Percentiles rank a stretch among this genome's conserved stretches.
These are phyloP conservation scores for Hypothenemus hampei DNA, from an alignment of 1,140 invertebrate genomes.

Conservation along the genomic window DNA sequence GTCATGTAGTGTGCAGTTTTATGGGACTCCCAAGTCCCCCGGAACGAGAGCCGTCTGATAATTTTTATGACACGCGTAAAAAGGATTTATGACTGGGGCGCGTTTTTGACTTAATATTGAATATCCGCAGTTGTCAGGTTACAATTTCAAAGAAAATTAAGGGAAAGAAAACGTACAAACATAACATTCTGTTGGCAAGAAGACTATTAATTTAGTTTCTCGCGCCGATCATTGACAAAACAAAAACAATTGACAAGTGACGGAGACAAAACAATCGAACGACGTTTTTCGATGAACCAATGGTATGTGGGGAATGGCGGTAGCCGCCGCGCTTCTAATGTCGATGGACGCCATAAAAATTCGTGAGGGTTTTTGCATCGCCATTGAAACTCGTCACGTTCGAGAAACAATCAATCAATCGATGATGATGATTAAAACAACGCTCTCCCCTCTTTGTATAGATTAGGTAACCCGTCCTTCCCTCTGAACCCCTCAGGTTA, in stretches of 20 bases:
- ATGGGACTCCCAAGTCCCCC: not conserved
- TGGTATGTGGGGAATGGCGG: conserved; percentile 21
- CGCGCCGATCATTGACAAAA: not conserved
- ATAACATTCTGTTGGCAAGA: not conserved
- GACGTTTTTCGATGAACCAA: conserved; percentile 11
- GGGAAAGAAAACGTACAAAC: not conserved
- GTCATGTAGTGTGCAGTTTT: conserved; percentile 8
- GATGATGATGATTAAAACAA: not conserved
- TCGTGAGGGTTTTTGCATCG: conserved; percentile 2
- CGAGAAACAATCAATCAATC: conserved; percentile 4
- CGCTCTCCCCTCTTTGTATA: too few relatives aligned
- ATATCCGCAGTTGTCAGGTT: not conserved
- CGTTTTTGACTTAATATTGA: not conserved
- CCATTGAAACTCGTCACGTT: too few relatives aligned
- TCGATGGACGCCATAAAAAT: conserved; percentile 24
- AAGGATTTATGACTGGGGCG: not conserved
- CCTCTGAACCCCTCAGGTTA: conserved; percentile 5
- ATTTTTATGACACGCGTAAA: conserved; percentile 8
- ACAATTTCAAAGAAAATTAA: not conserved
- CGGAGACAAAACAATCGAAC: conserved; percentile 26
- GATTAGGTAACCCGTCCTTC: too few relatives aligned
- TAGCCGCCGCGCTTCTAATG: conserved; percentile 24
- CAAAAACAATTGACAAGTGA: conserved; percentile 21
- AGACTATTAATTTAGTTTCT: not conserved
- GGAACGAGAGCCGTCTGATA: conserved; percentile 5